These are phyloP conservation scores for Drosophila azteca DNA, from an alignment of 1,140 invertebrate genomes.

Conservation along the genomic window DNA sequence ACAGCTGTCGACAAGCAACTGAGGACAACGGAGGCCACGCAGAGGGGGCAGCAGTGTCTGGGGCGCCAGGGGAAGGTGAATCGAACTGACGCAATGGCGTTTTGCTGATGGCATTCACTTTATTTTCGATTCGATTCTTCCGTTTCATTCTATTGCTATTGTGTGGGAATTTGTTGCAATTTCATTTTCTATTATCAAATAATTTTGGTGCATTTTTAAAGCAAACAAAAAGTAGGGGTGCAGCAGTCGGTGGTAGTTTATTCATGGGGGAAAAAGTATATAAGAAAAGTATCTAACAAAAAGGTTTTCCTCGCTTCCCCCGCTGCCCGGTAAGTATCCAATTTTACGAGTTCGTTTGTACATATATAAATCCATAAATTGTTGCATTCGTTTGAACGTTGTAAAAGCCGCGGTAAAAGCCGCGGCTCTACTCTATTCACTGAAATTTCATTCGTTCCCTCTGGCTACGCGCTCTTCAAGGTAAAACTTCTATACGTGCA, in stretches of 20 bases:
- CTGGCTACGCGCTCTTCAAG: too few relatives aligned
- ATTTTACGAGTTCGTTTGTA: too few relatives aligned
- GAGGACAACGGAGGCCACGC: too few relatives aligned
- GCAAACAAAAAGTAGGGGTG: slow-evolving; percentile 7
- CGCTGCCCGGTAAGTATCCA: too few relatives aligned
- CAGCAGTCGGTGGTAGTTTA: slow-evolving; percentile 21
- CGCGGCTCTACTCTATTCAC: too few relatives aligned
- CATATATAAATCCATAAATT: too few relatives aligned
- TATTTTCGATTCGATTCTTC: slow-evolving; percentile 58
- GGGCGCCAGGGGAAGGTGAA: slow-evolving; percentile 32
- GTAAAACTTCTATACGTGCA: too few relatives aligned
- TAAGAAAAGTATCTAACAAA: too few relatives aligned
- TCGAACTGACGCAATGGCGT: slow-evolving; percentile 69
- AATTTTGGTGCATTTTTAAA: slow-evolving; percentile 63
- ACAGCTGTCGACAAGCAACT: slow-evolving; percentile 42
- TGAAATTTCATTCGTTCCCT: too few relatives aligned
- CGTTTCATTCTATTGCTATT: slow-evolving; percentile 71
- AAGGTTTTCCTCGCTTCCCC: too few relatives aligned
- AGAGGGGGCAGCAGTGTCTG: background rate
- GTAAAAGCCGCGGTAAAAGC: too few relatives aligned
- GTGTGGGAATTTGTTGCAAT: slow-evolving; percentile 80
- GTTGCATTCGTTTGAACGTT: too few relatives aligned
- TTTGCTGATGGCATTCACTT: slow-evolving; percentile 73
- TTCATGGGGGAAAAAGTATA: background rate
- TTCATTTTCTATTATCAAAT: slow-evolving; percentile 79